Percentiles rank a stretch among this genome's conserved stretches.
Conservation (phyloP, 2,888 invertebrate genomes). For the Megastigmus dorsalis region DNA sequence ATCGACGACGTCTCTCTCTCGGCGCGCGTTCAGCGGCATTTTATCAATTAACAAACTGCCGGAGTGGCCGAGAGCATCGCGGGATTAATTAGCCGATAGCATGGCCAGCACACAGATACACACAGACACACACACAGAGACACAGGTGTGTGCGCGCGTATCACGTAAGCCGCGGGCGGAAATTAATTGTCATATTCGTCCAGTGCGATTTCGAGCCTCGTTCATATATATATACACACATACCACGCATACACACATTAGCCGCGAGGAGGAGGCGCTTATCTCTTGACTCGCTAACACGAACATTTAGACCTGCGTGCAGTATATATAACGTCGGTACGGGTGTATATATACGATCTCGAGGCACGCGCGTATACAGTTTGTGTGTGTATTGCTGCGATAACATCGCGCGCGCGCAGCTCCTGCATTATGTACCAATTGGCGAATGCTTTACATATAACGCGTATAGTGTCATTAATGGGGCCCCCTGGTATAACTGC, state of each 20-base stretch:
- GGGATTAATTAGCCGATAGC: not conserved
- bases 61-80: not conserved
- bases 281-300: not conserved
- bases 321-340: too few species aligned
- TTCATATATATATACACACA: not conserved
- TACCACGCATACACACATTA: too few species aligned
- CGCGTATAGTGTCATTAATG: conserved; percentile 15
- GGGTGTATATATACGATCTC: too few species aligned
- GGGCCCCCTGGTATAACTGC: not conserved
- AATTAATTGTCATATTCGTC: not conserved
- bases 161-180: not conserved
- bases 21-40: not conserved
- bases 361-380: not conserved
- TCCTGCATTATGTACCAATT: conserved; percentile 12
- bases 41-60: not conserved
- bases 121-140: too few species aligned
- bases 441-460: conserved; percentile 11
- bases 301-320: not conserved
- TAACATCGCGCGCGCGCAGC: too few species aligned
- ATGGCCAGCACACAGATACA: too few species aligned
- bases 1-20: not conserved
- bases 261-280: not conserved
- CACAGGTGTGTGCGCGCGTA: too few species aligned
- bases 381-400: not conserved
- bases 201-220: not conserved